Conservation (phyloP, 1,140 invertebrate genomes). For the Aphelinus atriplicis region DNA sequence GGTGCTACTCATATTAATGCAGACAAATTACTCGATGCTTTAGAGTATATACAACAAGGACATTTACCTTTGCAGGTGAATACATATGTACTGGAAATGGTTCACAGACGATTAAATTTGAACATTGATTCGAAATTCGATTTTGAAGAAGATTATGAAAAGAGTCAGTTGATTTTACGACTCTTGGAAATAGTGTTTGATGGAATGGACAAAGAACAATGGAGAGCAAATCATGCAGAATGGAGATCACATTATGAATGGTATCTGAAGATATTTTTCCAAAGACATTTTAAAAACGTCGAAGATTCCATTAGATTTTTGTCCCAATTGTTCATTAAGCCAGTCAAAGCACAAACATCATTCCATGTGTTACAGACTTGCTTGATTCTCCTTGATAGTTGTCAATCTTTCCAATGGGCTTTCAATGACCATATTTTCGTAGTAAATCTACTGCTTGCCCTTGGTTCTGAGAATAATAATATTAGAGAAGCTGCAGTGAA, state of each 20-base stretch:
- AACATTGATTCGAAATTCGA: constrained; percentile 51
- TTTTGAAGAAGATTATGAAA: constrained; percentile 53
- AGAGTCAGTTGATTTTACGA: constrained; percentile 54
- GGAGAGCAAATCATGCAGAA: constrained; percentile 33
- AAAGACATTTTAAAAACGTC: constrained; percentile 53
- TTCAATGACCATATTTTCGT: constrained; percentile 57
- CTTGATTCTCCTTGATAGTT: constrained; percentile 45
- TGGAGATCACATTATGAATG: constrained; percentile 54
- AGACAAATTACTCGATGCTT: constrained; percentile 52
- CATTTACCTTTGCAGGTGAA: constrained; percentile 57
- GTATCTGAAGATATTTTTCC: constrained; percentile 61
- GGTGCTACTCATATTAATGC: constrained; percentile 56
- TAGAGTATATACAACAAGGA: constrained; percentile 51
- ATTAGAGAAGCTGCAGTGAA: constrained; percentile 52
- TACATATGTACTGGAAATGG: constrained; percentile 62
- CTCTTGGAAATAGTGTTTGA: constrained; percentile 59
- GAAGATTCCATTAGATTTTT: constrained; percentile 55
- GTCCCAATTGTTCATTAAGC: constrained; percentile 56
- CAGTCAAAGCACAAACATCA: constrained; percentile 54
- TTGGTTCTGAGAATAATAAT: constrained; percentile 48
- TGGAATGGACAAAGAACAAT: constrained; percentile 44
- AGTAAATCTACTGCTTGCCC: constrained; percentile 55
- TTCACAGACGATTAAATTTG: constrained; percentile 57
- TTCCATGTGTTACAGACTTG: constrained; percentile 54
- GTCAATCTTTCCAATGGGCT: constrained; percentile 47